Evolutionary conservation across 2,797 vertebrate genomes (phyloP).

Genomic region (Falco peregrinus): DNA sequence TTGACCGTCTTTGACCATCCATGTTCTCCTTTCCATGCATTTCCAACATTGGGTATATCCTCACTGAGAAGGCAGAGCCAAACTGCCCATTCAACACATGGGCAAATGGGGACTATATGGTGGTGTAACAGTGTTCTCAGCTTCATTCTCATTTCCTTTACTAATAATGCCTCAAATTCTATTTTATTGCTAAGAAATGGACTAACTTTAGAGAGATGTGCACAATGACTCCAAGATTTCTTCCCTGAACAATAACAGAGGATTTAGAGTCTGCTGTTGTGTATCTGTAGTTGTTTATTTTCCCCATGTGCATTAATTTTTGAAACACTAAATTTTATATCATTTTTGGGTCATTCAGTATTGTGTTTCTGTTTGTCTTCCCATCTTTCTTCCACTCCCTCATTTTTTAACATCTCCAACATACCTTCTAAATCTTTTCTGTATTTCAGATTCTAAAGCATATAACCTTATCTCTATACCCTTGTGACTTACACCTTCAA

Average conservation of each 20-base stretch:
- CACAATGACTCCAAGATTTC: background rate
- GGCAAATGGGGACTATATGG: background rate
- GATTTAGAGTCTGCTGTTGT: background rate
- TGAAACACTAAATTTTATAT: background rate
- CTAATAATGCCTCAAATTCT: background rate
- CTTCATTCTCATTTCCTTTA: background rate
- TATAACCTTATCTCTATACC: background rate
- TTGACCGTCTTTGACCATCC: background rate
- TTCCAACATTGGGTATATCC: accelerated
- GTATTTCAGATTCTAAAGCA: background rate
- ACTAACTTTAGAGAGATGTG: background rate
- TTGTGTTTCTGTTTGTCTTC: background rate
- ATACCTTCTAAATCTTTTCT: background rate
- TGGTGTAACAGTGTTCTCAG: background rate
- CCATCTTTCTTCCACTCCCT: background rate
- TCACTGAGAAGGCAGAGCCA: background rate
- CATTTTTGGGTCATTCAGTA: background rate
- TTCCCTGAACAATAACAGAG: background rate
- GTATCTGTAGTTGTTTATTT: background rate
- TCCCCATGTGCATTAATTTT: background rate
- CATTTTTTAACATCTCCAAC: background rate
- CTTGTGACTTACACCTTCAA: background rate
- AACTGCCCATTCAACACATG: background rate
- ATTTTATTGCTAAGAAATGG: background rate
- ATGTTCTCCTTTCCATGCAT: background rate